A percentile compares a stretch with the other conserved stretches of the same genome.
Evolutionary conservation across 2,797 vertebrate species (phyloP).

Genomic region (Mastacembelus armatus): DNA sequence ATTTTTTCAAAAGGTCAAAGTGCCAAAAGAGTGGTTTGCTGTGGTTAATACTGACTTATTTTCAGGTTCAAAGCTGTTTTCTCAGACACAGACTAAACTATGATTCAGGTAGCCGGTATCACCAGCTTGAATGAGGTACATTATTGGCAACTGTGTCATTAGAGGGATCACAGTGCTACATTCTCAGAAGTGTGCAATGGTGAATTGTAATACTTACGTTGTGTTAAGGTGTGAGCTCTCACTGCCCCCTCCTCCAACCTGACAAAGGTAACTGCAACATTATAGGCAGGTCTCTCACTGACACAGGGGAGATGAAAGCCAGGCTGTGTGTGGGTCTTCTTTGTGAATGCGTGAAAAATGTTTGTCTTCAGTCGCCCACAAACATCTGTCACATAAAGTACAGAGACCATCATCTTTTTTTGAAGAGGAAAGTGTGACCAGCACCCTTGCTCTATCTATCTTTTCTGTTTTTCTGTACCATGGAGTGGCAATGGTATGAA

Average conservation of each 20-base stretch:
- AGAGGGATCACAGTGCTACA: constrained; percentile 2
- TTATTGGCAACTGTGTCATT: constrained; percentile 37
- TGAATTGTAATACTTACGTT: constrained; percentile 59
- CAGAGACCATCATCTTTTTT: constrained; percentile 24
- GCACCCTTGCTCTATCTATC: constrained; percentile 30
- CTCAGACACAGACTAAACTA: constrained; percentile 22
- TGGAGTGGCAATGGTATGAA: constrained; percentile 52
- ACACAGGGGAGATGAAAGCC: constrained; percentile 5
- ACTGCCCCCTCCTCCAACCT: neutral
- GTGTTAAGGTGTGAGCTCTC: constrained; percentile 32
- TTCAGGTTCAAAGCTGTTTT: constrained; percentile 17
- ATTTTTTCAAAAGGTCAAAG: no score
- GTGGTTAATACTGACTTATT: constrained; percentile 2
- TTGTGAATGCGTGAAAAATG: constrained; percentile 44
- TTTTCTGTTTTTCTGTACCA: constrained; percentile 59
- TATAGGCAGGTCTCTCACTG: constrained; percentile 47
- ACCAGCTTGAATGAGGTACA: constrained; percentile 26
- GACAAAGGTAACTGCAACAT: constrained; percentile 37
- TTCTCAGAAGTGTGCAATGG: constrained; percentile 18
- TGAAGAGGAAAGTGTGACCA: constrained; percentile 52
- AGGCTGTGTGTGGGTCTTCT: constrained; percentile 31
- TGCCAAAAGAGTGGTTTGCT: neutral
- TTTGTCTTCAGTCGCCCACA: constrained; percentile 16
- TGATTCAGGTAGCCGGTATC: constrained; percentile 32
- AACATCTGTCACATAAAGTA: constrained; percentile 12